Evolutionary conservation across 2,888 invertebrate genomes (phyloP).

Genomic region (Mayetiola destructor): DNA sequence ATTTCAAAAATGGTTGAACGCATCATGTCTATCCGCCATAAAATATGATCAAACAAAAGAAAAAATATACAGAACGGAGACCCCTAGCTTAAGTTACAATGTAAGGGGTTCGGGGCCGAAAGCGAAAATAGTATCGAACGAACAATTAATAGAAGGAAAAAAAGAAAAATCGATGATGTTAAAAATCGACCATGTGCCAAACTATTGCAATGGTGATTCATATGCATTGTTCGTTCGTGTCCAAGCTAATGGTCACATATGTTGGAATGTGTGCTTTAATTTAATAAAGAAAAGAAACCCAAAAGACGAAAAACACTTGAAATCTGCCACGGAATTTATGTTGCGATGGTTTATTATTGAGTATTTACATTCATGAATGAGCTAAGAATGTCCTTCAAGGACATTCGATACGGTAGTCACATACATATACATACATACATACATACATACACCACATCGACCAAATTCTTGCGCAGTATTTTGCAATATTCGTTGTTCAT

Average conservation of each 20-base stretch:
- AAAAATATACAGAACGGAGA: too few species aligned
- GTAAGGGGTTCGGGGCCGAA: too few species aligned
- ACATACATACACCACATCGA: too few species aligned
- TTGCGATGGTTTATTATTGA: conserved; percentile 10
- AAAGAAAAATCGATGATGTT: background rate
- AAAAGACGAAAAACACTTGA: background rate
- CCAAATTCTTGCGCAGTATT: conserved; percentile 11
- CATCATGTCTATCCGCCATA: too few species aligned
- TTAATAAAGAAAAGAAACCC: background rate
- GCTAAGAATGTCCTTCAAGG: conserved; percentile 5
- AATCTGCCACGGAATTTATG: conserved; percentile 7
- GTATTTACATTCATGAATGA: conserved; percentile 8
- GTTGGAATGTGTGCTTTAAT: too few species aligned
- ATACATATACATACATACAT: background rate
- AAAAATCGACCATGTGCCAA: conserved; percentile 1
- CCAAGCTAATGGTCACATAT: too few species aligned
- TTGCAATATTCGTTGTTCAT: background rate
- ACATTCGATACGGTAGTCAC: background rate
- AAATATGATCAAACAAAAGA: too few species aligned
- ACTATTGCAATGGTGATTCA: background rate
- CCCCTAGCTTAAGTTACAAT: too few species aligned
- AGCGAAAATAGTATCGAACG: background rate
- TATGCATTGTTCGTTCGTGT: too few species aligned
- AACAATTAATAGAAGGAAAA: background rate
- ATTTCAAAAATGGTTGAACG: too few species aligned